Percentiles rank a stretch among this genome's conserved stretches.
These are phyloP conservation scores for Urocitellus parryii DNA, from an alignment of 2,113 vertebrate species.

Conservation along the genomic window DNA sequence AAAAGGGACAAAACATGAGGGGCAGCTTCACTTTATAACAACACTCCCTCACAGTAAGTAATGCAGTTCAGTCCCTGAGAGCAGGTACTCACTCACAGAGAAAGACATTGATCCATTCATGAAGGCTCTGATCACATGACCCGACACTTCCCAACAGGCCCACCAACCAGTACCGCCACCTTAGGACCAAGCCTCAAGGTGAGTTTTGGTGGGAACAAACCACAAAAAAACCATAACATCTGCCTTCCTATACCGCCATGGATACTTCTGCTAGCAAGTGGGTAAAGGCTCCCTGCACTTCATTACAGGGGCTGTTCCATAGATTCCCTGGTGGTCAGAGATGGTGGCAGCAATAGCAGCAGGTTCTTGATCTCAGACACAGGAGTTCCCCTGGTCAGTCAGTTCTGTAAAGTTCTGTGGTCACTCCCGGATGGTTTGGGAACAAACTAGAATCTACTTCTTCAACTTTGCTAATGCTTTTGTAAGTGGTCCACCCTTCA, in stretches of 20 bases:
- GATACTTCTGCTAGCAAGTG: background rate
- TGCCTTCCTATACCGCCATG: background rate
- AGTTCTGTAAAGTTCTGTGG: background rate
- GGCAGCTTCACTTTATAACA: background rate
- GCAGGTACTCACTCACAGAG: background rate
- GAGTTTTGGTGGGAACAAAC: background rate
- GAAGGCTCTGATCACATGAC: background rate
- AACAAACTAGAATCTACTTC: conserved; percentile 10
- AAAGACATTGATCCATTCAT: background rate
- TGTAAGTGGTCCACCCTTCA: background rate
- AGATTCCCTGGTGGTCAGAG: background rate
- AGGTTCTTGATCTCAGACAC: background rate
- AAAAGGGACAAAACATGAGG: background rate
- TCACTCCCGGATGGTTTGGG: background rate
- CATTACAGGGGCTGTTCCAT: background rate
- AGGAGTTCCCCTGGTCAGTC: background rate
- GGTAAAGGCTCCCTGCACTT: background rate
- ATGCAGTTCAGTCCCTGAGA: background rate
- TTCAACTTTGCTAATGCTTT: background rate
- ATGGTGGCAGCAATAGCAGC: no score
- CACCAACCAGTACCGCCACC: background rate
- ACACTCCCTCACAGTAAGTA: background rate
- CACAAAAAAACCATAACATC: background rate
- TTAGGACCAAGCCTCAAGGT: background rate
- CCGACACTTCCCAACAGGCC: background rate